These are phyloP conservation scores for Carassius gibelio DNA, from an alignment of 2,113 vertebrate genomes.

Conservation along the genomic window DNA sequence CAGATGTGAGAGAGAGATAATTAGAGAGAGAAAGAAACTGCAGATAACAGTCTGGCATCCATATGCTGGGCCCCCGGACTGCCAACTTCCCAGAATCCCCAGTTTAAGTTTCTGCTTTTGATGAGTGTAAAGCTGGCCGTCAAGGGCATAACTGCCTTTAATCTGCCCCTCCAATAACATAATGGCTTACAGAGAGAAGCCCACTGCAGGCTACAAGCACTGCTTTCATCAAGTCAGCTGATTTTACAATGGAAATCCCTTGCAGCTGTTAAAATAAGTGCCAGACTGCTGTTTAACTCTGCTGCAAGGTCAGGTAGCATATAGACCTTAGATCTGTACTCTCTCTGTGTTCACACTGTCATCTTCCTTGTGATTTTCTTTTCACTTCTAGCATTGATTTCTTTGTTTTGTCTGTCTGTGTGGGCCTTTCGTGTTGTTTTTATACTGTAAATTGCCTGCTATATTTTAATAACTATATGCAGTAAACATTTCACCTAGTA, in stretches of 20 bases:
- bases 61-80: conserved; percentile 66
- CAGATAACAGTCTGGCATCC: conserved; percentile 65
- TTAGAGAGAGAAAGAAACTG: conserved; percentile 44
- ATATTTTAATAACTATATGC: no score
- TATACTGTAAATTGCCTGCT: no score
- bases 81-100: conserved; percentile 65
- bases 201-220: conserved; percentile 74
- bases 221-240: conserved; percentile 79
- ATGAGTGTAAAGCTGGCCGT: conserved; percentile 73
- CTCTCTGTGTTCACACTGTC: conserved; percentile 34
- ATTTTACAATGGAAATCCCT: conserved; percentile 79
- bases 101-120: conserved; percentile 71
- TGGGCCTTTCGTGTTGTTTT: no score
- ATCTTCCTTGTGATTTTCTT: background rate
- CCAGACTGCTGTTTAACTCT: conserved; percentile 63
- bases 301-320: conserved; percentile 45
- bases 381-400: background rate
- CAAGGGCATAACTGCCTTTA: conserved; percentile 74
- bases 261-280: conserved; percentile 77
- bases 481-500: no score
- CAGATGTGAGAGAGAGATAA: conserved; percentile 28
- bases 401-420: background rate
- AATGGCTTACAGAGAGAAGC: conserved; percentile 74
- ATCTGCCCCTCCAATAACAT: conserved; percentile 72
- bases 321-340: conserved; percentile 13